These are phyloP conservation scores for Drosophila pseudotakahashii DNA, from an alignment of 2,888 invertebrate genomes.

Conservation along the genomic window DNA sequence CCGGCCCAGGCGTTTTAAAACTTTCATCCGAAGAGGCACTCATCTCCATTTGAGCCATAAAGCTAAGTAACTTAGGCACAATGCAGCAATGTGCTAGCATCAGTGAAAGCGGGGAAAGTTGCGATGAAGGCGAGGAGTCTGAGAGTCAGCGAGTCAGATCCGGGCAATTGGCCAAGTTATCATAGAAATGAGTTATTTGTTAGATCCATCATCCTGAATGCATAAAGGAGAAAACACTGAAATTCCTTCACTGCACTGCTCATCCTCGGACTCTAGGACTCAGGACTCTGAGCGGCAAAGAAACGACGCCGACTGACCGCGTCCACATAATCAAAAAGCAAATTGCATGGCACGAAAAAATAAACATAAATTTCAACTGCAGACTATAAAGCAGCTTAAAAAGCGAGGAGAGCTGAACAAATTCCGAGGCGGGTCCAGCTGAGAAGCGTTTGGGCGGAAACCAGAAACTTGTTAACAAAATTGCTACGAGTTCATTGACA, in stretches of 20 bases:
- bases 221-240: constrained; percentile 35
- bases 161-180: constrained; percentile 53
- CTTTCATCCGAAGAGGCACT: constrained; percentile 26
- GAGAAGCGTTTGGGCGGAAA: constrained; percentile 33
- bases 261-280: too few relatives aligned
- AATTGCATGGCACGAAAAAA: constrained; percentile 51
- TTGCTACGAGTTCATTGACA: constrained; percentile 47
- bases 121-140: constrained; percentile 1
- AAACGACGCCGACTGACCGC: constrained; percentile 38
- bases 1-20: constrained; percentile 29
- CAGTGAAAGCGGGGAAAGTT: constrained; percentile 35
- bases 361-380: constrained; percentile 48
- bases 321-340: constrained; percentile 48
- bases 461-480: constrained; percentile 49
- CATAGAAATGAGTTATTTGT: constrained; percentile 66
- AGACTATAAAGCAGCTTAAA: constrained; percentile 33
- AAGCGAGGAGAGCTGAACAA: constrained; percentile 18
- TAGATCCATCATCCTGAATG: constrained; percentile 53
- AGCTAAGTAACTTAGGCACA: constrained; percentile 37
- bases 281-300: neutral
- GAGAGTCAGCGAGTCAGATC: constrained; percentile 4
- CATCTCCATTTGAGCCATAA: constrained; percentile 38
- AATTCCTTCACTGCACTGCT: neutral
- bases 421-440: constrained; percentile 9
- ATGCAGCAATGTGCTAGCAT: constrained; percentile 12